Base-by-base conservation (phyloP, 2,113 vertebrate species). In the Balaenoptera acutorostrata region DNA sequence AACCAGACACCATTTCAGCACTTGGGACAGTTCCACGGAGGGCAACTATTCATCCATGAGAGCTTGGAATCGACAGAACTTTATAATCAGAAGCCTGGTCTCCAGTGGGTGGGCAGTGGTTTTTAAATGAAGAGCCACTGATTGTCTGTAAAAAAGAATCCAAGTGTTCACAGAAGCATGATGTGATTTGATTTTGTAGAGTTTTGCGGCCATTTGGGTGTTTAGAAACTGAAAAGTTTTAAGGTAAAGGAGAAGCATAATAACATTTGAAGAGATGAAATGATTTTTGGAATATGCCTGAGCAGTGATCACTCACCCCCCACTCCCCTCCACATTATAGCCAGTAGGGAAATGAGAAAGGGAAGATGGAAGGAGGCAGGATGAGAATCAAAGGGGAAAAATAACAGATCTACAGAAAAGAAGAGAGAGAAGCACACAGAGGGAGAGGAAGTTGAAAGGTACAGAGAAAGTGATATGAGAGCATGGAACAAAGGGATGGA, bases 1-100 rank as follows among this genome's bases (percentile, higher is more conserved):
- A 21, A 9, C 10, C 6, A 31, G 63, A 46, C 12, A 36, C 27
- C 3, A 63, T 85, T 97, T 97, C 98, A 96, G 97, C 90, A 98
- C 95, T 20, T 0, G 14, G 98, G 97, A 98, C 93, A 98, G 97
- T 64, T 96, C 97, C 86, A 5, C 0, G 0, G 11, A 11, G 21
- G 68, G 10, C 5, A 0, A 13, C 36, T 29, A 3, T 29, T 8
- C 29, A 0, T 18, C 36, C 8, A 0, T 1, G 0, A 15, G 25
- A 39, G 68, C 5, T 20, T 6, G 20, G 7, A 25, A 66, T 8
- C 41, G 36, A 2, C 15, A 72, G 23, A 69, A 59, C 14, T 66
- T 85, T 9, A 10, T 1, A 17, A 61, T 2, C 31, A 61, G 36
- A 91, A 69, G 13, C 4, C 36, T 27, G 27, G 52, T 39, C 13